Percentiles rank a stretch among this genome's conserved stretches.
These are phyloP conservation scores for Oreochromis aureus DNA, from an alignment of 2,113 vertebrate species.

Conservation along the genomic window DNA sequence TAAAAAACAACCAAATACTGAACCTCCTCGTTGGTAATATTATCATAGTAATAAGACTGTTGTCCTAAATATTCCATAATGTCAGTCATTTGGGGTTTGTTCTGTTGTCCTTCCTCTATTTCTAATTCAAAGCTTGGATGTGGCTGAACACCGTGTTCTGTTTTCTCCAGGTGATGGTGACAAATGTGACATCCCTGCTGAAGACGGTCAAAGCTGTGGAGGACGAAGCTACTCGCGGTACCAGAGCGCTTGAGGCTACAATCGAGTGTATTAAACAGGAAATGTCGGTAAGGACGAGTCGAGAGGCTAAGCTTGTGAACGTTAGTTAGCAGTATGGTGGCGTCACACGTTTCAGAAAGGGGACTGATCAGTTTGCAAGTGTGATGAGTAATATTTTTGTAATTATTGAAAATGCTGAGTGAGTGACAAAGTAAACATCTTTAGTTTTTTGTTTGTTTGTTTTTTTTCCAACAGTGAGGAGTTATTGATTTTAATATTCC, in stretches of 20 bases:
- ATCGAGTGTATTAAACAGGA: slow-evolving; percentile 98
- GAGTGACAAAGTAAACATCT: not conserved
- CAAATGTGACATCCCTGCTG: slow-evolving; percentile 95
- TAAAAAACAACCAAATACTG: not conserved
- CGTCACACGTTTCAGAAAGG: not conserved
- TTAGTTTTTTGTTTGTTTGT: not conserved
- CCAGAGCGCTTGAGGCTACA: slow-evolving; percentile 92
- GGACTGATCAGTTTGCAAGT: not conserved
- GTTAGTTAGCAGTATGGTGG: not conserved
- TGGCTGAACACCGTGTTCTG: not conserved
- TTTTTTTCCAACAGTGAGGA: not conserved
- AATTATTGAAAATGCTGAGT: not conserved
- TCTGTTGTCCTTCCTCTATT: not conserved
- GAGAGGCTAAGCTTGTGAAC: not conserved
- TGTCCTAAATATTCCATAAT: not conserved
- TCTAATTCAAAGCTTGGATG: not conserved
- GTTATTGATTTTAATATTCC: not conserved
- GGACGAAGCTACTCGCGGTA: slow-evolving; percentile 95
- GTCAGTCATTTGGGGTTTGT: not conserved
- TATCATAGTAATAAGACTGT: not conserved
- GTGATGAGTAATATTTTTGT: not conserved
- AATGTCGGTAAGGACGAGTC: slow-evolving; percentile 75
- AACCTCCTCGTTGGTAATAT: not conserved
- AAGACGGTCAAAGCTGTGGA: slow-evolving; percentile 98
- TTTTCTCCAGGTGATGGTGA: slow-evolving; percentile 90